These are phyloP conservation scores for Petrocephalus zakoni DNA, from an alignment of 2,113 vertebrate species.

Conservation along the genomic window DNA sequence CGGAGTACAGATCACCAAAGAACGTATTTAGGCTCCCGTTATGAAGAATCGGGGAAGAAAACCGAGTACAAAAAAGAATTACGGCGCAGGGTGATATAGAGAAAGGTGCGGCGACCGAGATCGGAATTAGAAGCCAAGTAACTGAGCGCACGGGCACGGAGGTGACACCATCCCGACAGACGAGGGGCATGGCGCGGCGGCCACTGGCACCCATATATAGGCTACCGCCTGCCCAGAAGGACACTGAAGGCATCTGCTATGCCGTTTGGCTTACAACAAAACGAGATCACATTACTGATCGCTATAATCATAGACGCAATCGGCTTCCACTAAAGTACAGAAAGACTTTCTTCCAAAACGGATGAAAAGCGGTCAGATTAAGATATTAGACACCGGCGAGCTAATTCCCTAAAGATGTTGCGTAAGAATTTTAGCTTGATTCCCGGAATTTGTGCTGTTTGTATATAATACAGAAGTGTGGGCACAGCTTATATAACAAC, in stretches of 20 bases:
- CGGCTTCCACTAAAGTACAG: neutral
- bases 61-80: neutral
- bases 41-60: neutral
- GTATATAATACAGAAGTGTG: neutral
- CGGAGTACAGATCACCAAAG: neutral
- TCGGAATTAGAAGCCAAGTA: neutral
- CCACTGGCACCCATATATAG: neutral
- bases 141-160: neutral
- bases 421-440: conserved; percentile 1
- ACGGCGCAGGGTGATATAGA: neutral
- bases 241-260: neutral
- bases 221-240: neutral
- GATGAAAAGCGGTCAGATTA: neutral
- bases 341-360: neutral
- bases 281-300: neutral
- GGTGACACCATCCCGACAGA: neutral
- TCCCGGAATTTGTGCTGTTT: neutral
- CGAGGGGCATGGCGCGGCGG: neutral
- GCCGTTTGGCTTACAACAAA: neutral
- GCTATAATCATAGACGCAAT: neutral
- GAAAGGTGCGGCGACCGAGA: neutral
- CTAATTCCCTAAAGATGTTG: neutral
- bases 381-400: neutral
- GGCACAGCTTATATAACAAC: conserved; percentile 21
- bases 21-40: neutral